phyloP scores from a whole-genome alignment of 2,797 vertebrate genomes.

The Semaprochilodus insignis region DNA sequence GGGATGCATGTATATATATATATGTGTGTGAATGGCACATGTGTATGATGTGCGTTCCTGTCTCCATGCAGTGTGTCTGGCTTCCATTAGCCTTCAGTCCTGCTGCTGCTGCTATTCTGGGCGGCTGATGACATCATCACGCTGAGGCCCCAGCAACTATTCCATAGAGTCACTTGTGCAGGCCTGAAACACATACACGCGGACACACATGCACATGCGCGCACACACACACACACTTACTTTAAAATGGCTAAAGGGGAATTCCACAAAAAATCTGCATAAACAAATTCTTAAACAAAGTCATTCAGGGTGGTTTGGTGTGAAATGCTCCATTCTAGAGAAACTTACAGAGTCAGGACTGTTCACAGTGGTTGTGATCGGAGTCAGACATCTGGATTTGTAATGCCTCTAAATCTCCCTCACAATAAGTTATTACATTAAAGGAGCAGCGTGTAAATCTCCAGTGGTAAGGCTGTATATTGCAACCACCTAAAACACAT shows the following conservation, averaged over 20 bases:
- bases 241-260: neutral
- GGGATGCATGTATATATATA: neutral
- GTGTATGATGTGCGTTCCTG: neutral
- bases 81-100: constrained; percentile 63
- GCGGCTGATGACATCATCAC: constrained; percentile 73
- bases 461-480: too few relatives aligned
- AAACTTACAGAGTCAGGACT: too few relatives aligned
- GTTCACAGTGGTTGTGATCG: too few relatives aligned
- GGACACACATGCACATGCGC: neutral
- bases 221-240: neutral
- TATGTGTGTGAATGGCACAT: neutral
- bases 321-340: too few relatives aligned
- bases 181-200: constrained; percentile 17
- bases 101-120: constrained; percentile 74
- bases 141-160: constrained; percentile 63
- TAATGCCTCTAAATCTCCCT: too few relatives aligned
- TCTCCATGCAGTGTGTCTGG: constrained; percentile 38
- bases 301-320: too few relatives aligned
- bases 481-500: too few relatives aligned
- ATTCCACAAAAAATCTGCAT: too few relatives aligned
- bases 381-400: too few relatives aligned
- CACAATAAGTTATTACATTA: too few relatives aligned
- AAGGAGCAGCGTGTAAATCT: too few relatives aligned
- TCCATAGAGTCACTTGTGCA: constrained; percentile 67
- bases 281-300: too few relatives aligned